A percentile compares a stretch with the other conserved stretches of the same genome.
Conservation (phyloP, 2,113 vertebrate species). For the Entelurus aequoreus region DNA sequence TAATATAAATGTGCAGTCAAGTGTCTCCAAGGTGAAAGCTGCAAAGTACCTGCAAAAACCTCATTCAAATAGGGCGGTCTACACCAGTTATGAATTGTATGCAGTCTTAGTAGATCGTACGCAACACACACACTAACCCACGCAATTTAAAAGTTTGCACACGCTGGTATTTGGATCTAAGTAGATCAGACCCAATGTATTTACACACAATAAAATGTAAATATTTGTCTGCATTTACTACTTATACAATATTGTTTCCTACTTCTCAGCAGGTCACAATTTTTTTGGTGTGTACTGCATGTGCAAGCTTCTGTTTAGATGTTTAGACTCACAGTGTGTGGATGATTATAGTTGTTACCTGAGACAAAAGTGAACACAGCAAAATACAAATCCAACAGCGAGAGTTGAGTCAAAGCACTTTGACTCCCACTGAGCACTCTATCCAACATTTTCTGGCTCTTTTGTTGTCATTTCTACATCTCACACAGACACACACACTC, state of each 20-base stretch:
- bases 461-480: slow-evolving; percentile 28
- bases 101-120: too few relatives aligned
- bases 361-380: slow-evolving; percentile 54
- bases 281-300: not conserved
- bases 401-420: slow-evolving; percentile 62
- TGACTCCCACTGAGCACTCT: slow-evolving; percentile 53
- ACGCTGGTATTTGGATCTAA: too few relatives aligned
- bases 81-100: too few relatives aligned
- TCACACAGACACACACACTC: slow-evolving; percentile 47
- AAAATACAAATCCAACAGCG: slow-evolving; percentile 52
- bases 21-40: too few relatives aligned
- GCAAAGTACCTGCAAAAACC: too few relatives aligned
- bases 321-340: slow-evolving; percentile 41
- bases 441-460: slow-evolving; percentile 37
- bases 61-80: too few relatives aligned
- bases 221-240: not conserved
- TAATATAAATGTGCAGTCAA: too few relatives aligned
- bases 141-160: too few relatives aligned
- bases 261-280: not conserved
- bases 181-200: too few relatives aligned
- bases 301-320: slow-evolving; percentile 25
- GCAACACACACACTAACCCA: too few relatives aligned
- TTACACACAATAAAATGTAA: too few relatives aligned
- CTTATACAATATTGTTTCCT: not conserved
- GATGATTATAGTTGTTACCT: slow-evolving; percentile 69